phyloP scores from a whole-genome alignment of 2,888 invertebrate species.

The Eurytoma adleriae region DNA sequence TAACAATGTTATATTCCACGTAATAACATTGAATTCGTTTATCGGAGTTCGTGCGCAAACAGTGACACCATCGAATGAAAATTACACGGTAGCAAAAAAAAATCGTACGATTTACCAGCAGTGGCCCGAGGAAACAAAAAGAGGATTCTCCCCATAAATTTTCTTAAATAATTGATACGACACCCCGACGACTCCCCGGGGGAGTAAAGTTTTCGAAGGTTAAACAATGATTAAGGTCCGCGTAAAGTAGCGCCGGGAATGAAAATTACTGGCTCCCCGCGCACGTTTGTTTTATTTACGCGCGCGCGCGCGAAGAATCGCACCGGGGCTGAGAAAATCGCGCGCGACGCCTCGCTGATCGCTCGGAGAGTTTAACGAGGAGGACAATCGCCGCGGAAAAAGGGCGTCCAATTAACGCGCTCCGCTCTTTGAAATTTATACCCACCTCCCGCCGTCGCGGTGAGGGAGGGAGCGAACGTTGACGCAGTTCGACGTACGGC shows the following conservation, averaged over 20 bases:
- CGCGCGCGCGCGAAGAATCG: background rate
- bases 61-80: too few relatives aligned
- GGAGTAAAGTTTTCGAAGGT: background rate
- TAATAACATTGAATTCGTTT: too few relatives aligned
- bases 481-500: conserved; percentile 24
- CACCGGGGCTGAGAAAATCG: too few relatives aligned
- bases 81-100: too few relatives aligned
- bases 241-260: background rate
- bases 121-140: too few relatives aligned
- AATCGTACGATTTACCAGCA: too few relatives aligned
- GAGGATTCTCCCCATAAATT: background rate
- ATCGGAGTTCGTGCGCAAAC: too few relatives aligned
- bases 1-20: too few relatives aligned
- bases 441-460: too few relatives aligned
- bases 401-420: background rate
- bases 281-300: background rate
- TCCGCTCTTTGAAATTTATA: background rate
- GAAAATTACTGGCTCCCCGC: background rate
- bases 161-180: background rate
- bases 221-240: conserved; percentile 2
- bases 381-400: too few relatives aligned
- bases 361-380: too few relatives aligned
- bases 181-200: background rate
- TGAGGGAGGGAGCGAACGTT: background rate
- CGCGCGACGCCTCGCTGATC: too few relatives aligned